These are phyloP conservation scores for Hololepta plana DNA, from an alignment of 2,888 invertebrate genomes.

Conservation along the genomic window DNA sequence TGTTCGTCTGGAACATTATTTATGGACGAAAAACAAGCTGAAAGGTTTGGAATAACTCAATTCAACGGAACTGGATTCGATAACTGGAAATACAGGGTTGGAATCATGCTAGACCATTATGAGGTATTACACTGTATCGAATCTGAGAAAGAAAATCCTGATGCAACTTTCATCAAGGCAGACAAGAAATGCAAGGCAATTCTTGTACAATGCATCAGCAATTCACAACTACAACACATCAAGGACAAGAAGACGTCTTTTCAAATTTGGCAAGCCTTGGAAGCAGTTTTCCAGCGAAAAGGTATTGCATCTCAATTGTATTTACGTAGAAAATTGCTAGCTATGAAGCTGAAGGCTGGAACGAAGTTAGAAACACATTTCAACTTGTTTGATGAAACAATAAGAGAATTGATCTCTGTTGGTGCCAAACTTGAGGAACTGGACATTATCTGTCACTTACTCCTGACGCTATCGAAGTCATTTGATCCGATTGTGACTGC, in stretches of 20 bases:
- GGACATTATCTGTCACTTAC: slow-evolving; percentile 15
- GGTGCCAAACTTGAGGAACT: slow-evolving; percentile 19
- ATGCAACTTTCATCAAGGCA: slow-evolving; percentile 5
- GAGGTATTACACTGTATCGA: slow-evolving; percentile 9
- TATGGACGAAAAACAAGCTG: too few species aligned
- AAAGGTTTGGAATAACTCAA: too few species aligned
- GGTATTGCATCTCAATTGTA: slow-evolving; percentile 14
- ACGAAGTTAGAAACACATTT: slow-evolving; percentile 14
- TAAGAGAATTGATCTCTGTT: slow-evolving; percentile 16
- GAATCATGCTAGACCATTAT: slow-evolving; percentile 8
- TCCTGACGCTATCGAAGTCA: slow-evolving; percentile 11
- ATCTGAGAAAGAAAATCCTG: slow-evolving; percentile 5
- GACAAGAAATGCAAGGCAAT: slow-evolving; percentile 12
- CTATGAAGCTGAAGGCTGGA: slow-evolving; percentile 11
- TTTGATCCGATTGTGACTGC: slow-evolving; percentile 13
- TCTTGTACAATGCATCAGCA: slow-evolving; percentile 12
- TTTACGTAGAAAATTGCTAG: slow-evolving; percentile 12
- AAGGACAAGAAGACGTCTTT: slow-evolving; percentile 13
- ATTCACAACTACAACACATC: slow-evolving; percentile 13
- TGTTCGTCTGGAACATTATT: too few species aligned
- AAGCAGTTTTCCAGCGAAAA: slow-evolving; percentile 11
- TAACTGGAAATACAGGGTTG: slow-evolving; percentile 10
- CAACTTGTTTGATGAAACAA: slow-evolving; percentile 16
- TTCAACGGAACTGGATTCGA: slow-evolving; percentile 9
- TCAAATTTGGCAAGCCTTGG: slow-evolving; percentile 13